Evolutionary conservation across 2,888 invertebrate genomes (phyloP).

Genomic region (Protonemura montana): DNA sequence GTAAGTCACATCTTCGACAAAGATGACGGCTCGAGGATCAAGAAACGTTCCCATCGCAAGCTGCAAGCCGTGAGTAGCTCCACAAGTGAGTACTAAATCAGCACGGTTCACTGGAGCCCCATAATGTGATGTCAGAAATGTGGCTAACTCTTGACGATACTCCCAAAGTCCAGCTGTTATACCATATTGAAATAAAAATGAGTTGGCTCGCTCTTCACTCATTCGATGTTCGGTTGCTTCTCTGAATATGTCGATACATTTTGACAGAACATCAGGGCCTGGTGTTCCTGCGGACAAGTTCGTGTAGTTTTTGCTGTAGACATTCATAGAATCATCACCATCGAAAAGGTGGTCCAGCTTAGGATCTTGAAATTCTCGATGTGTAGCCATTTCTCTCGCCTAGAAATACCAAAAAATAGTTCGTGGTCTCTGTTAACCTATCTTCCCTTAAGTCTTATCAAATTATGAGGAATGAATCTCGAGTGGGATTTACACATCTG

Average conservation of each 20-base stretch:
- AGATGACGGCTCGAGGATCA: slow-evolving; percentile 64
- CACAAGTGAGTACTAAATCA: slow-evolving; percentile 66
- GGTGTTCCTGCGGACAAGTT: slow-evolving; percentile 66
- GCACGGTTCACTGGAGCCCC: slow-evolving; percentile 59
- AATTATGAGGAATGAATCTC: too few species aligned
- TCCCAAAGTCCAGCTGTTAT: slow-evolving; percentile 62
- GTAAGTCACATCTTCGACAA: slow-evolving; percentile 71
- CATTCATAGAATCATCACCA: slow-evolving; percentile 56
- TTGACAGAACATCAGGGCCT: slow-evolving; percentile 62
- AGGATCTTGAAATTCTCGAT: slow-evolving; percentile 42
- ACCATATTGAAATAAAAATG: slow-evolving; percentile 65
- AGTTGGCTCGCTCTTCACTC: slow-evolving; percentile 58
- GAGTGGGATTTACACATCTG: too few species aligned
- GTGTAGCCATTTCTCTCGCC: slow-evolving; percentile 7
- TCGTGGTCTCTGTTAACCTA: too few species aligned
- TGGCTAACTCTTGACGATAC: slow-evolving; percentile 60
- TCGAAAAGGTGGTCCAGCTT: slow-evolving; percentile 46
- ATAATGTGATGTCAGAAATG: slow-evolving; percentile 61
- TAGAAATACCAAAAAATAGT: neutral
- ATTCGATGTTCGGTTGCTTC: slow-evolving; percentile 62
- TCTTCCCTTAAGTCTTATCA: too few species aligned
- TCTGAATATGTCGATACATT: slow-evolving; percentile 60
- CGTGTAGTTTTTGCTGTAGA: slow-evolving; percentile 59
- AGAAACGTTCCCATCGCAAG: slow-evolving; percentile 64
- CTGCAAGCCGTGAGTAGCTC: slow-evolving; percentile 69